phyloP scores from a whole-genome alignment of 2,888 invertebrate genomes.

The Lepidochrysops patricia region DNA sequence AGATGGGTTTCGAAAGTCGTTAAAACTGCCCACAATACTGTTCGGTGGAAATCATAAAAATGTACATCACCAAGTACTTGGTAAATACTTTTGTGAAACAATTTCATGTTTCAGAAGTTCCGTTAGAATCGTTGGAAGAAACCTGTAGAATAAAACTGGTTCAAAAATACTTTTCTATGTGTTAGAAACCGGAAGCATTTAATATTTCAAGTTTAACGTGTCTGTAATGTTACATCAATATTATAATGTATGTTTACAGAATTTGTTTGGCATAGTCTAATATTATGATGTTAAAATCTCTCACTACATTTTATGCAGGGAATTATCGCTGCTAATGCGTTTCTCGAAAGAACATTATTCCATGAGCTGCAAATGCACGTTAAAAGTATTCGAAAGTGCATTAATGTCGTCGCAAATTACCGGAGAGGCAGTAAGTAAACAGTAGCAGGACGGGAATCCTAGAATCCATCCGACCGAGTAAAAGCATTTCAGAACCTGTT shows the following conservation, averaged over 20 bases:
- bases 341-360: neutral
- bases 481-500: conserved; percentile 17
- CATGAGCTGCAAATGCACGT: neutral
- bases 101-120: neutral
- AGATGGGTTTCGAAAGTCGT: neutral
- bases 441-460: conserved; percentile 13
- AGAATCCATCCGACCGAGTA: conserved; percentile 17
- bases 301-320: neutral
- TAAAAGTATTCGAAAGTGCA: neutral
- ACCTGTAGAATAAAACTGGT: neutral
- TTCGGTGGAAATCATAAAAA: neutral
- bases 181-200: neutral
- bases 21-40: neutral
- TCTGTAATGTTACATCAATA: no score
- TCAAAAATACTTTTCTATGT: neutral
- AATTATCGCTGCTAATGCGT: neutral
- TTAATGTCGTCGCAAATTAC: conserved; percentile 5
- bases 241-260: neutral
- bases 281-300: neutral
- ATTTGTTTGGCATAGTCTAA: neutral
- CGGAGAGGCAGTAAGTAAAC: conserved; percentile 16
- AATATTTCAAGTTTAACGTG: no score
- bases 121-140: neutral
- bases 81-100: neutral
- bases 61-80: neutral